A percentile compares a stretch with the other conserved stretches of the same genome.
phyloP scores from a whole-genome alignment of 2,888 invertebrate species.

The Pediacus dermestoides region DNA sequence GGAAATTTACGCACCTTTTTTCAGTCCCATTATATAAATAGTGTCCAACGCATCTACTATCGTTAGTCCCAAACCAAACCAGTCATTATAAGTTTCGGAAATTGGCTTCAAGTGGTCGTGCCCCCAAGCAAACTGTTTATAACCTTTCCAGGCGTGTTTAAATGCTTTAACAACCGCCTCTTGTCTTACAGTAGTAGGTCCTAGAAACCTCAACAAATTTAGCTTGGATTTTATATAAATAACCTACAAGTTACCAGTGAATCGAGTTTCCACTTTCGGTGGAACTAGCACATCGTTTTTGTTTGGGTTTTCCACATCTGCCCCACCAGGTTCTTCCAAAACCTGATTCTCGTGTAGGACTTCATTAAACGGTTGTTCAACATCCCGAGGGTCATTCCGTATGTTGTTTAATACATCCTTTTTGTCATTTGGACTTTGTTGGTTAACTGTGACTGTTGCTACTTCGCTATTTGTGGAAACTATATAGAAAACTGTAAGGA shows the following conservation, averaged over 20 bases:
- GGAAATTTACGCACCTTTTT: slow-evolving; percentile 62
- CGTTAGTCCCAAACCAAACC: slow-evolving; percentile 96
- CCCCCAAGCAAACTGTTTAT: slow-evolving; percentile 94
- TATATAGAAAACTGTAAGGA: slow-evolving; percentile 60
- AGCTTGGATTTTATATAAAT: too few relatives aligned
- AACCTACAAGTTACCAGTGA: slow-evolving; percentile 30
- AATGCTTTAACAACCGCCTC: slow-evolving; percentile 84
- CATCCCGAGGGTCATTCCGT: slow-evolving; percentile 37
- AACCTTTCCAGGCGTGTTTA: slow-evolving; percentile 91
- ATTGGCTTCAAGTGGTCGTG: slow-evolving; percentile 94
- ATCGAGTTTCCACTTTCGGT: slow-evolving; percentile 33
- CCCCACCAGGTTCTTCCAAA: slow-evolving; percentile 50
- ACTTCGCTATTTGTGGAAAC: slow-evolving; percentile 51
- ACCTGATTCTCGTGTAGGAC: slow-evolving; percentile 45
- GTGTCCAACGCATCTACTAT: slow-evolving; percentile 95
- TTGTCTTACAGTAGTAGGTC: slow-evolving; percentile 78
- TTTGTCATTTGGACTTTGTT: slow-evolving; percentile 36
- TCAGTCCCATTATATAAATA: slow-evolving; percentile 91
- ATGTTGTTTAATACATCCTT: slow-evolving; percentile 38
- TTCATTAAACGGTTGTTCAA: slow-evolving; percentile 35
- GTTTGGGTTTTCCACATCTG: slow-evolving; percentile 31
- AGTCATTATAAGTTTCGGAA: slow-evolving; percentile 77
- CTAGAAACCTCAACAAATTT: slow-evolving; percentile 49
- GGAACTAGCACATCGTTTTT: slow-evolving; percentile 38
- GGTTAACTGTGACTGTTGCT: slow-evolving; percentile 32